Conservation (phyloP, 2,113 vertebrate genomes). For the Ceratotherium simum region DNA sequence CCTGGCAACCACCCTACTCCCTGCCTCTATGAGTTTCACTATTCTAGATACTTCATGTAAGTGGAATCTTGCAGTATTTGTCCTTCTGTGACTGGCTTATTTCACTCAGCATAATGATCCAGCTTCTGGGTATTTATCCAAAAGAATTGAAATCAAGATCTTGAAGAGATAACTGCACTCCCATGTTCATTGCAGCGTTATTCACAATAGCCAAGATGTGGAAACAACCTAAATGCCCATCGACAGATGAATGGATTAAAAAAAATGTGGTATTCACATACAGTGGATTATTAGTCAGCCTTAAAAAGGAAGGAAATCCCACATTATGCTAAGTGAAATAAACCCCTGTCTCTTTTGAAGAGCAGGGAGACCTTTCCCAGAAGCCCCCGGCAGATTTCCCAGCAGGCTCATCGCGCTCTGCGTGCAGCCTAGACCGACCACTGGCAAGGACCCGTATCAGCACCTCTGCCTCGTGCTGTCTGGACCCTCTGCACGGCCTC, state of each 20-base stretch:
- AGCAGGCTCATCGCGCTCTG: too few relatives aligned
- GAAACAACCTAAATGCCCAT: background rate
- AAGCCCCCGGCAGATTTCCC: background rate
- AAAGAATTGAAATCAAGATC: background rate
- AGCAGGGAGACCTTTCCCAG: background rate
- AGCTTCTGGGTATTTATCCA: background rate
- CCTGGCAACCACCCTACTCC: background rate
- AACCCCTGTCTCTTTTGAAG: background rate
- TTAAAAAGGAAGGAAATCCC: background rate
- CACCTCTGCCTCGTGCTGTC: rapidly evolving
- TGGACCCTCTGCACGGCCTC: background rate
- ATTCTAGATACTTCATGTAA: background rate
- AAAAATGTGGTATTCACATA: too few relatives aligned
- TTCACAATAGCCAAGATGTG: too few relatives aligned
- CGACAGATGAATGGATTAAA: background rate
- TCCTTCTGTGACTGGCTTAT: background rate
- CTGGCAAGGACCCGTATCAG: background rate
- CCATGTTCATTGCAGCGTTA: rapidly evolving
- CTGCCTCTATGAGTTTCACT: background rate
- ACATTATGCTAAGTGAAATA: background rate
- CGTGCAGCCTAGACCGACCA: background rate
- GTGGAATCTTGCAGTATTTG: rapidly evolving
- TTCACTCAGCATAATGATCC: background rate
- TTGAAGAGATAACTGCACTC: rapidly evolving
- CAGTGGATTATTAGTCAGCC: background rate